A percentile compares a stretch with the other conserved stretches of the same genome.
phyloP scores from a whole-genome alignment of 2,797 vertebrate genomes.

The Sebastes jordani region DNA sequence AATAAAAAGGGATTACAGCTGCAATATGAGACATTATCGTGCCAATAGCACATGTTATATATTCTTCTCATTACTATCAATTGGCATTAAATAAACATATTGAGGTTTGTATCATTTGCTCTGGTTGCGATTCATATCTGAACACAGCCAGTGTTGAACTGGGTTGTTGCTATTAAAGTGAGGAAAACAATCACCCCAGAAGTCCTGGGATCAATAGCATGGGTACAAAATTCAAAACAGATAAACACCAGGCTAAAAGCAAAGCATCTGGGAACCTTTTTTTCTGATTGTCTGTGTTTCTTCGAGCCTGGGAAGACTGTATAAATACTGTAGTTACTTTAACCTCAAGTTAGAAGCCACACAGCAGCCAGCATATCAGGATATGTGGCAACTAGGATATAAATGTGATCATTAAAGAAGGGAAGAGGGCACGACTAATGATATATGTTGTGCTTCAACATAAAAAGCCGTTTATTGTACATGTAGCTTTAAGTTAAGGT shows the following conservation, averaged over 20 bases:
- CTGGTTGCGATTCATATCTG: constrained; percentile 6
- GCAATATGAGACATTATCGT: not conserved
- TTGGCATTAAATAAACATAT: not conserved
- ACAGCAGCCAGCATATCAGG: not conserved
- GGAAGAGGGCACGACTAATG: not conserved
- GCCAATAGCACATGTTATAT: not conserved
- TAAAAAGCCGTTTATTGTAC: not conserved
- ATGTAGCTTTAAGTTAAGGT: not conserved
- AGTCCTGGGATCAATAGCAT: constrained; percentile 4
- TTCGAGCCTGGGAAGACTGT: not conserved
- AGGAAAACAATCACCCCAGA: constrained; percentile 1
- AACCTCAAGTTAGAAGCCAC: not conserved
- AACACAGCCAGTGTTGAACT: constrained; percentile 1
- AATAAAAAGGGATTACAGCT: not conserved
- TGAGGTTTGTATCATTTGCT: not conserved
- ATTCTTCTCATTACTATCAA: not conserved
- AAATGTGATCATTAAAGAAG: not conserved
- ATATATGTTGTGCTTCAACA: not conserved
- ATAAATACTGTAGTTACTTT: not conserved
- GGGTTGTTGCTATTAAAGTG: not conserved
- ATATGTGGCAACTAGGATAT: not conserved
- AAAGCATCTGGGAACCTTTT: not conserved
- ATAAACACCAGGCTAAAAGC: not conserved
- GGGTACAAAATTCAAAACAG: not conserved
- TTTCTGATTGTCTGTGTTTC: not conserved